These are phyloP conservation scores for Dicycla oo DNA, from an alignment of 2,888 invertebrate genomes.

Conservation along the genomic window DNA sequence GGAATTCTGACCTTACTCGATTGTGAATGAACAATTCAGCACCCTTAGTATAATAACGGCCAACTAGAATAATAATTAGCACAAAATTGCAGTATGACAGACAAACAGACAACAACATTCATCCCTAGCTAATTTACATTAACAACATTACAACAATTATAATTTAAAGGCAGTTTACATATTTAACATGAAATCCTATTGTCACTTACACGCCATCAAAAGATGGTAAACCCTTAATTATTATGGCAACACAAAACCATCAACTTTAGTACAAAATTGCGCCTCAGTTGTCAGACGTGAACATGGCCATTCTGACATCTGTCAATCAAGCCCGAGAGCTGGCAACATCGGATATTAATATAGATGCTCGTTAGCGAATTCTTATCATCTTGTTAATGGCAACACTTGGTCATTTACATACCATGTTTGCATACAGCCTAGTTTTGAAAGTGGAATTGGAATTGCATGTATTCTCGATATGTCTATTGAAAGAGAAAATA, in stretches of 20 bases:
- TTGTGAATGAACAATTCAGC: conserved; percentile 1
- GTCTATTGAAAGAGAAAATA: conserved; percentile 56
- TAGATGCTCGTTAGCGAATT: conserved; percentile 76
- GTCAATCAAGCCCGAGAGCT: conserved; percentile 73
- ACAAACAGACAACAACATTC: not conserved
- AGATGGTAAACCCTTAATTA: conserved; percentile 10
- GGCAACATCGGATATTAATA: conserved; percentile 74
- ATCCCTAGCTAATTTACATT: not conserved
- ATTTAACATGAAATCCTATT: not conserved
- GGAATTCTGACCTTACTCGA: not conserved
- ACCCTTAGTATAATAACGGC: not conserved
- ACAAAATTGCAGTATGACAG: conserved; percentile 9
- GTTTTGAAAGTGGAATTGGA: conserved; percentile 60
- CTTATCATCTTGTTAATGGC: conserved; percentile 76
- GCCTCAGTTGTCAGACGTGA: conserved; percentile 42
- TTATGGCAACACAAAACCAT: conserved; percentile 26
- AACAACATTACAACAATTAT: conserved; percentile 9
- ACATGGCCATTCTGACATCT: conserved; percentile 54
- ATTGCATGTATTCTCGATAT: conserved; percentile 59
- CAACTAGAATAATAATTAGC: conserved; percentile 17
- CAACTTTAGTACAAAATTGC: conserved; percentile 30
- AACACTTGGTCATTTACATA: conserved; percentile 71
- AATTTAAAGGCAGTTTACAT: not conserved
- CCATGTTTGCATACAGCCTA: conserved; percentile 61
- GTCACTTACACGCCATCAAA: not conserved